Evolutionary conservation across 2,113 vertebrate genomes (phyloP).

Genomic region (Nycticorax nycticorax): DNA sequence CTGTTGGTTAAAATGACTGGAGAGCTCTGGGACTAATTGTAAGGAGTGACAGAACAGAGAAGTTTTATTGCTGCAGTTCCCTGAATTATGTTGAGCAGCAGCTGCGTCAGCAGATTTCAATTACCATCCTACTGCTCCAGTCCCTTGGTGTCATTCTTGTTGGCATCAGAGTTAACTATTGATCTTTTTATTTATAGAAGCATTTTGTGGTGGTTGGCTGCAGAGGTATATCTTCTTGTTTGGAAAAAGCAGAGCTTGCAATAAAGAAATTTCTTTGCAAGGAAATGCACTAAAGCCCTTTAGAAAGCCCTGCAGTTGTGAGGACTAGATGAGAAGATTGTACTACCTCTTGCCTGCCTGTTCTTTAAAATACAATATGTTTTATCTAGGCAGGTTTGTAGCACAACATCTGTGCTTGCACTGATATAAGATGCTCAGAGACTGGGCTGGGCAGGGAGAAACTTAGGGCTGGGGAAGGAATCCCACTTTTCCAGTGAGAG

Average conservation of each 20-base stretch:
- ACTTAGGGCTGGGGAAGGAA: neutral
- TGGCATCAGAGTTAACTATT: constrained; percentile 53
- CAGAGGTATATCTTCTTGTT: neutral
- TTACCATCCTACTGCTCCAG: constrained; percentile 11
- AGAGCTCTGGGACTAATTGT: constrained; percentile 56
- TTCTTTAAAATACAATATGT: neutral
- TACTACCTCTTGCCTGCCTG: neutral
- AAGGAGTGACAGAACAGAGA: constrained; percentile 34
- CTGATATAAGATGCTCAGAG: neutral
- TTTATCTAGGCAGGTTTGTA: neutral
- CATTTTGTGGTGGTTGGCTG: neutral
- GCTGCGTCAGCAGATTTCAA: constrained; percentile 68
- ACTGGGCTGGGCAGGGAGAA: neutral
- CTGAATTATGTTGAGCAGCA: constrained; percentile 63
- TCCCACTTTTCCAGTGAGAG: neutral
- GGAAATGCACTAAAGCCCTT: neutral
- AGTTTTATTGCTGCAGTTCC: constrained; percentile 67
- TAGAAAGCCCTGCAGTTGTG: neutral
- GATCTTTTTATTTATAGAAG: constrained; percentile 58
- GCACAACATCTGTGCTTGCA: neutral
- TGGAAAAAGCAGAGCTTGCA: neutral
- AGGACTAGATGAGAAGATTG: neutral
- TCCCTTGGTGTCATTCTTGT: constrained; percentile 24
- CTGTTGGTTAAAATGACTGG: constrained; percentile 51
- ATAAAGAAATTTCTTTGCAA: neutral